Evolutionary conservation across 53 echinoderm and acorn worm genomes (phyloP).

Genomic region (Crossaster papposus): DNA sequence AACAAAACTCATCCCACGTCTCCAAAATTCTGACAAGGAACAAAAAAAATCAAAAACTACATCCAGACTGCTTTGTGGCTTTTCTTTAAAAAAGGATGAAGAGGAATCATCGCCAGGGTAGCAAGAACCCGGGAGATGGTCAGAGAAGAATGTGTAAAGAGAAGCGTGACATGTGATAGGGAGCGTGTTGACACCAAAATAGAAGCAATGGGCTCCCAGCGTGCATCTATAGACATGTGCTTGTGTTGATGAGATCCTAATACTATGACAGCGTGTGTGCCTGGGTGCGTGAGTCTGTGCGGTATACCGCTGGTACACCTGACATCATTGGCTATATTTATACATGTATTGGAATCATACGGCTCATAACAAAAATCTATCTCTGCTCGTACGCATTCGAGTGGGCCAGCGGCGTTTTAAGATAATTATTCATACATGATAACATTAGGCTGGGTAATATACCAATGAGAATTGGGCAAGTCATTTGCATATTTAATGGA

Average conservation of each 20-base stretch:
- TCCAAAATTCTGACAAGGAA: conserved; percentile 13
- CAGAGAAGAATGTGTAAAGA: not conserved
- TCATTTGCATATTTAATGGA: conserved; percentile 62
- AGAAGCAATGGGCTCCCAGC: conserved; percentile 13
- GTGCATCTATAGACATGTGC: conserved; percentile 30
- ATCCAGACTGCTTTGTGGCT: not conserved
- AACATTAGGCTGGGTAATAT: conserved; percentile 4
- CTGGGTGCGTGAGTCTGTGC: conserved; percentile 17
- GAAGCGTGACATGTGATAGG: not conserved
- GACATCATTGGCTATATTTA: conserved; percentile 64
- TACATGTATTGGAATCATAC: conserved; percentile 36
- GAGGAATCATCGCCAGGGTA: not conserved
- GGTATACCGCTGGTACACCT: not conserved
- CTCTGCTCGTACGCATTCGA: not conserved
- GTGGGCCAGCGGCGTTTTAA: conserved; percentile 24
- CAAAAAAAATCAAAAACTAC: not conserved
- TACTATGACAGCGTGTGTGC: not conserved
- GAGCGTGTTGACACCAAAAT: not conserved
- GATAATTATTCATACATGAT: conserved; percentile 58
- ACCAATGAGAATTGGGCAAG: conserved; percentile 5
- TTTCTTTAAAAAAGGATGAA: not conserved
- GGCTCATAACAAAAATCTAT: not conserved
- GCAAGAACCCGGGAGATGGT: not conserved
- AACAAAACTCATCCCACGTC: not conserved
- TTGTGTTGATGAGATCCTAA: conserved; percentile 1